Percentiles rank a stretch among this genome's conserved stretches.
Conservation (phyloP, 2,113 vertebrate species). For the Crypturellus undulatus region DNA sequence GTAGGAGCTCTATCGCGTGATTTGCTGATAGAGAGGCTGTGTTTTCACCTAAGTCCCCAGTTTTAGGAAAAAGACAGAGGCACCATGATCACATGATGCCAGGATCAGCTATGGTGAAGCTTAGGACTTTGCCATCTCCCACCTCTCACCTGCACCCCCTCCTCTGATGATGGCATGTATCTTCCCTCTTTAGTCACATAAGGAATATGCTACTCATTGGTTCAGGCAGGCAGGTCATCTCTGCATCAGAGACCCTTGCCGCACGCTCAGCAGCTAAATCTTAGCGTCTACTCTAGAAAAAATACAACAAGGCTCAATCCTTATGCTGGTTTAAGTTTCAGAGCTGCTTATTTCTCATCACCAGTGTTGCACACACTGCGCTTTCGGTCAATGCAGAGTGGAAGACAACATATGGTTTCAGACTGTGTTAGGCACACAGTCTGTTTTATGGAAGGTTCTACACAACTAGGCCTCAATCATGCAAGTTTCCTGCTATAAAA, state of each 20-base stretch:
- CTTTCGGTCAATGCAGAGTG: not conserved
- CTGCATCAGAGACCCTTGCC: not conserved
- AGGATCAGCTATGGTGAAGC: fast-evolving
- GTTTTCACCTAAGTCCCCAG: not conserved
- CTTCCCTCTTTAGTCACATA: not conserved
- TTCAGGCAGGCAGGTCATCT: not conserved
- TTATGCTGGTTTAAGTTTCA: not conserved
- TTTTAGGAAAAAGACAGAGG: not conserved
- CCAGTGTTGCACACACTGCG: not conserved
- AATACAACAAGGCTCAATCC: not conserved
- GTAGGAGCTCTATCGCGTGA: not conserved
- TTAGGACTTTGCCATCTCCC: not conserved
- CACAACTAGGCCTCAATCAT: not conserved
- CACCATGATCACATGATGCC: not conserved
- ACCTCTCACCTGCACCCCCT: not conserved
- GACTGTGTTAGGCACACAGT: not conserved
- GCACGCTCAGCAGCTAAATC: not conserved
- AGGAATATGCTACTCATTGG: not conserved
- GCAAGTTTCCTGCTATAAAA: not conserved
- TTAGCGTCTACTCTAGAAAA: not conserved
- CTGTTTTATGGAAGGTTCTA: not conserved
- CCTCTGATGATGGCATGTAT: fast-evolving
- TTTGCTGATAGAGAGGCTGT: not conserved
- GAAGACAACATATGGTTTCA: not conserved
- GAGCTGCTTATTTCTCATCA: not conserved